A percentile compares a stretch with the other conserved stretches of the same genome.
These are phyloP conservation scores for Solen grandis DNA, from an alignment of 1,140 invertebrate species.

Conservation along the genomic window DNA sequence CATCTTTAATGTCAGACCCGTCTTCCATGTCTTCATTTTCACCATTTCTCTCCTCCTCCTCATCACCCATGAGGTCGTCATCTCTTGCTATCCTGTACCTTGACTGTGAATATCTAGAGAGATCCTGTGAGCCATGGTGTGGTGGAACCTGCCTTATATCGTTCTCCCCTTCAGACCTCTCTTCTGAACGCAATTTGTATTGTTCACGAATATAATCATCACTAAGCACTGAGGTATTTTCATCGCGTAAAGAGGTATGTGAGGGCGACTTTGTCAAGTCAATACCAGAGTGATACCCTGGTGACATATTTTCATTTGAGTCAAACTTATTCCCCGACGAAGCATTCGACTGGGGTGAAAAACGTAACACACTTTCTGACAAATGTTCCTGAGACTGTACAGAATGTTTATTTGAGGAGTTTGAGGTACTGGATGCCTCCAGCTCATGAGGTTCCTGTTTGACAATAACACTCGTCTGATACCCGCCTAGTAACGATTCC, in stretches of 20 bases:
- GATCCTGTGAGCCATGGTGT: constrained; percentile 11
- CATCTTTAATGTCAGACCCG: constrained; percentile 28
- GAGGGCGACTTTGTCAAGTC: constrained; percentile 61
- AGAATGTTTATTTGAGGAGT: constrained; percentile 17
- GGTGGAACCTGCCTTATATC: background rate
- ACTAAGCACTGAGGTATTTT: constrained; percentile 36
- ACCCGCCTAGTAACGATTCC: constrained; percentile 43
- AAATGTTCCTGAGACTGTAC: constrained; percentile 24
- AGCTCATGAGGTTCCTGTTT: constrained; percentile 67
- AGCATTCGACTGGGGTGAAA: constrained; percentile 24
- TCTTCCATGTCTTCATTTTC: constrained; percentile 26
- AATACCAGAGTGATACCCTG: constrained; percentile 52
- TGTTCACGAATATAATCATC: constrained; percentile 37
- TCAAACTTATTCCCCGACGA: constrained; percentile 35
- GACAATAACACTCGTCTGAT: constrained; percentile 63
- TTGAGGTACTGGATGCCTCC: constrained; percentile 35
- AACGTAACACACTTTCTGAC: constrained; percentile 36
- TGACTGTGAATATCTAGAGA: background rate
- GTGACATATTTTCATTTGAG: constrained; percentile 48
- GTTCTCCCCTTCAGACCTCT: background rate
- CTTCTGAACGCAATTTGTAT: constrained; percentile 11
- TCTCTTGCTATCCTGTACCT: constrained; percentile 8
- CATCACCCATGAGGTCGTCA: constrained; percentile 15
- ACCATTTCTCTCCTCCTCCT: constrained; percentile 40
- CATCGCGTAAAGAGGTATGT: constrained; percentile 54